phyloP scores from a whole-genome alignment of 2,888 invertebrate species.

The Aplocera efformata region DNA sequence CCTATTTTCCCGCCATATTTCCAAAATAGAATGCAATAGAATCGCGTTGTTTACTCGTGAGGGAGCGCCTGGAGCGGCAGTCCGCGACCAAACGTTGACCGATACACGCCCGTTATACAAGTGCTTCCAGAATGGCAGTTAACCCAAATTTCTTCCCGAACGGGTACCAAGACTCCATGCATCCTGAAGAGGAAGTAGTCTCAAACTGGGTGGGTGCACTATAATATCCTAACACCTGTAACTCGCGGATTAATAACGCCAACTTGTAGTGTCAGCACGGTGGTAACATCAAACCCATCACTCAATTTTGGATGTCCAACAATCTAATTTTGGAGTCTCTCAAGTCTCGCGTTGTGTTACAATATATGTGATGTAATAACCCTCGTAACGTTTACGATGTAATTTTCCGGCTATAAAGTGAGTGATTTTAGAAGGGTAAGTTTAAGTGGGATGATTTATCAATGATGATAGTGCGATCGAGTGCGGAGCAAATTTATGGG shows the following conservation, averaged over 20 bases:
- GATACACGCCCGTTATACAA: conserved; percentile 60
- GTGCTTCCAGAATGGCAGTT: conserved; percentile 60
- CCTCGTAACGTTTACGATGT: conserved; percentile 41
- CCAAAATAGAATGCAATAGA: conserved; percentile 79
- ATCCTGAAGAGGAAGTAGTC: conserved; percentile 81
- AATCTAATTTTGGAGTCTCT: conserved; percentile 65
- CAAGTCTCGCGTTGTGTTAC: conserved; percentile 60
- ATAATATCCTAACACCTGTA: conserved; percentile 23
- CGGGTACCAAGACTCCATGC: conserved; percentile 76
- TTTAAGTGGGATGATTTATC: conserved; percentile 10
- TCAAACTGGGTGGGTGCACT: conserved; percentile 80
- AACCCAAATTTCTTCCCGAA: conserved; percentile 78
- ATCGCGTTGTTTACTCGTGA: conserved; percentile 72
- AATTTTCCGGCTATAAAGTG: conserved; percentile 44
- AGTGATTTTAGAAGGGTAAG: conserved; percentile 35
- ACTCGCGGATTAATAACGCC: conserved; percentile 5
- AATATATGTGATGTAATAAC: conserved; percentile 71
- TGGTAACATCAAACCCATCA: conserved; percentile 25
- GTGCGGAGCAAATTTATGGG: conserved; percentile 12
- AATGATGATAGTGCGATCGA: neutral
- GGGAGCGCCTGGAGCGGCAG: conserved; percentile 69
- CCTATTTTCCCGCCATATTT: conserved; percentile 72
- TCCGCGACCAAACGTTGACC: conserved; percentile 65
- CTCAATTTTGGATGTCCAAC: conserved; percentile 35
- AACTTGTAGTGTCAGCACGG: conserved; percentile 21